Conservation (phyloP, 2,888 invertebrate species). For the Deroplatys truncata region DNA sequence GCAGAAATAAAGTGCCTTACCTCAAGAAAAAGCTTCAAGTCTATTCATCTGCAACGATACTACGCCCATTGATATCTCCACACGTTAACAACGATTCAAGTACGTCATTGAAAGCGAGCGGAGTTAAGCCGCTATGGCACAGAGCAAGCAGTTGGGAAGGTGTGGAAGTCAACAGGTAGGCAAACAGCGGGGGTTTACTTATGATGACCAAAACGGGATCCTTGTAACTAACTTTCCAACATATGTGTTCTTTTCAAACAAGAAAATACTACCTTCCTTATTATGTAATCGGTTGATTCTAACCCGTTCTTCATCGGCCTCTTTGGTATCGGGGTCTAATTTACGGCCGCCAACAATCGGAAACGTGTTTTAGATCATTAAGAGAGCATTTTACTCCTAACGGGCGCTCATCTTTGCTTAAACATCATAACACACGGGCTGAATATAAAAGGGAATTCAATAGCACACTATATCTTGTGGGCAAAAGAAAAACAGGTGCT, state of each 20-base stretch:
- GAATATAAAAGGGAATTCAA: neutral
- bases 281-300: neutral
- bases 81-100: neutral
- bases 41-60: neutral
- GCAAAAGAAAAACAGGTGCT: neutral
- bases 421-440: neutral
- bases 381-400: neutral
- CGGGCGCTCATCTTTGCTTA: neutral
- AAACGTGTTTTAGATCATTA: neutral
- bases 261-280: neutral
- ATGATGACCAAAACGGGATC: neutral
- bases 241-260: neutral
- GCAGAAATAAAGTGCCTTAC: neutral
- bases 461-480: neutral
- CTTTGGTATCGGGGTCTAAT: neutral
- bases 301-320: neutral
- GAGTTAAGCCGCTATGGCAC: neutral
- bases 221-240: neutral
- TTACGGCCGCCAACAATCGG: neutral
- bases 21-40: neutral
- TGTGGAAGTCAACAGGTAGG: constrained; percentile 15
- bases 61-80: neutral
- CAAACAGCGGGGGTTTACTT: constrained; percentile 8
- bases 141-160: neutral
- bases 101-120: no score